Conservation (phyloP, 2,797 vertebrate genomes). For the Tapera naevia region DNA sequence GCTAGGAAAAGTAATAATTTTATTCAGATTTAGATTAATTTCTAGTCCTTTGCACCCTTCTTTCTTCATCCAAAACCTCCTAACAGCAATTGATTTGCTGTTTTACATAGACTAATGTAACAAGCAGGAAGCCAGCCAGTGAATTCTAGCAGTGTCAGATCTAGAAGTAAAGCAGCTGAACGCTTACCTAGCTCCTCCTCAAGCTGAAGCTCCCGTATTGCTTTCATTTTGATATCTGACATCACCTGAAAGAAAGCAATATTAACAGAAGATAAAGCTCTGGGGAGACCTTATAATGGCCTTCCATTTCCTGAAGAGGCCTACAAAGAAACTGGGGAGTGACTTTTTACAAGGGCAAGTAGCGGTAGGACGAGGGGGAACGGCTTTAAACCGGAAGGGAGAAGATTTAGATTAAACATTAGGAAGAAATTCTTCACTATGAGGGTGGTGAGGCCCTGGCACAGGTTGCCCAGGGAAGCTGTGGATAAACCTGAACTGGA, state of each 20-base stretch:
- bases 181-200: conserved; percentile 72
- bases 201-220: conserved; percentile 84
- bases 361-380: too few species aligned
- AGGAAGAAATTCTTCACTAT: too few species aligned
- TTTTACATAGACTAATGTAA: conserved; percentile 9
- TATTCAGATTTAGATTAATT: not conserved
- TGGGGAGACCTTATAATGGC: too few species aligned
- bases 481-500: too few species aligned
- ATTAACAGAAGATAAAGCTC: not conserved
- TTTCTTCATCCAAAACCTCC: not conserved
- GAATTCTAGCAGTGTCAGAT: not conserved
- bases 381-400: too few species aligned
- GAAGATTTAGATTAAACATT: too few species aligned
- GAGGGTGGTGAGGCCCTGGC: too few species aligned
- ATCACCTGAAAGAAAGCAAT: conserved; percentile 80
- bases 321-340: too few species aligned
- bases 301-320: too few species aligned
- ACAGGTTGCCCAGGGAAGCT: too few species aligned
- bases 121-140: conserved; percentile 14
- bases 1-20: not conserved
- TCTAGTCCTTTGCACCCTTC: not conserved
- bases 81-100: not conserved
- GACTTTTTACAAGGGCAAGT: too few species aligned
- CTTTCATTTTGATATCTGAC: conserved; percentile 87
- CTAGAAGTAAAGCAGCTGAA: not conserved